Conservation (phyloP, 2,888 invertebrate genomes). For the Campoletis raptor region DNA sequence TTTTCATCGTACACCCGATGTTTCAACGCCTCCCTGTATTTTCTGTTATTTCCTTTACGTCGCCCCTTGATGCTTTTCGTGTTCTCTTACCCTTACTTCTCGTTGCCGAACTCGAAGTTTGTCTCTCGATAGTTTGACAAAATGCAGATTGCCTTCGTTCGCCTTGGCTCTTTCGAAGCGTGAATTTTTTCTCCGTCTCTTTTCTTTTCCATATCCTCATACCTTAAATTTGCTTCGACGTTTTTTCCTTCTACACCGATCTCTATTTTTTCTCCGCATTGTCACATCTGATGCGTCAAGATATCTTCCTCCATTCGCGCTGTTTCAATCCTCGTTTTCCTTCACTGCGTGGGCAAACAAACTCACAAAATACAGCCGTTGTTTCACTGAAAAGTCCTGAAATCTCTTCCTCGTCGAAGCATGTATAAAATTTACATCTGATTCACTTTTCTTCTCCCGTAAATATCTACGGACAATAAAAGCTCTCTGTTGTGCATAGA, state of each 20-base stretch:
- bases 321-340: conserved; percentile 33
- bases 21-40: conserved; percentile 3
- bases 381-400: conserved; percentile 31
- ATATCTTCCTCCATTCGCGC: conserved; percentile 28
- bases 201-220: conserved; percentile 31
- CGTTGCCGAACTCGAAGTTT: conserved; percentile 63
- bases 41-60: neutral
- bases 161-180: conserved; percentile 56
- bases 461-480: conserved; percentile 21
- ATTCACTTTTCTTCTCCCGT: conserved; percentile 23
- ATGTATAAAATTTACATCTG: conserved; percentile 34
- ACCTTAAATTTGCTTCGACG: conserved; percentile 16
- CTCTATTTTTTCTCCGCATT: conserved; percentile 46
- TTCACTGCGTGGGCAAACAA: neutral
- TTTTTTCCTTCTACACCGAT: conserved; percentile 31
- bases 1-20: conserved; percentile 50
- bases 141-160: conserved; percentile 80
- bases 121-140: conserved; percentile 78
- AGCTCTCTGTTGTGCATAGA: neutral
- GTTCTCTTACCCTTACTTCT: conserved; percentile 20
- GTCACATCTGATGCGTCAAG: conserved; percentile 54
- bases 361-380: conserved; percentile 2
- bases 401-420: conserved; percentile 17
- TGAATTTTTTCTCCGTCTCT: conserved; percentile 39
- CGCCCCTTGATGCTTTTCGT: neutral